These are phyloP conservation scores for Oceanodroma leucorhoa DNA, from an alignment of 2,797 vertebrate genomes.

Conservation along the genomic window DNA sequence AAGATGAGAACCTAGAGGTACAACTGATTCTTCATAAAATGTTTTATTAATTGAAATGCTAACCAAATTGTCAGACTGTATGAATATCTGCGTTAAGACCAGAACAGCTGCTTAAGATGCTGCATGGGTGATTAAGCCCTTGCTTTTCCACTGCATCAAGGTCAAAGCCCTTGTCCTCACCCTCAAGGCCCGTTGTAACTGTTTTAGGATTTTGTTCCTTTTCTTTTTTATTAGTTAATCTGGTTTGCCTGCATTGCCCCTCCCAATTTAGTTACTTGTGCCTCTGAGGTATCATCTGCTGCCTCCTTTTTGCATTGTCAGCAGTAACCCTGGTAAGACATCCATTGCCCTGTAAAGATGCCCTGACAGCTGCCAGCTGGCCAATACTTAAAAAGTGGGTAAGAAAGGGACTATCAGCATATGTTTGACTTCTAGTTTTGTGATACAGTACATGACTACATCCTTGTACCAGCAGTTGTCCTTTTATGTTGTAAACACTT, in stretches of 20 bases:
- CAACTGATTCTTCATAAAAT: not conserved
- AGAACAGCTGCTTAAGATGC: not conserved
- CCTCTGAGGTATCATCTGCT: not conserved
- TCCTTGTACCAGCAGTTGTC: not conserved
- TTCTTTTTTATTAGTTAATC: not conserved
- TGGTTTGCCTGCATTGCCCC: not conserved
- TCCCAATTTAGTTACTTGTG: not conserved
- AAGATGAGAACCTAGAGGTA: not conserved
- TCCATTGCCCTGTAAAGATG: not conserved
- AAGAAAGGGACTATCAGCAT: not conserved
- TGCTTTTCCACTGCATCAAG: not conserved
- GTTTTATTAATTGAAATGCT: constrained; percentile 22
- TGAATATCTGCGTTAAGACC: not conserved
- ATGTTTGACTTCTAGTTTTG: not conserved
- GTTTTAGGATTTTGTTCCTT: not conserved
- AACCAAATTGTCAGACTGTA: not conserved
- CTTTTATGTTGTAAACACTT: not conserved
- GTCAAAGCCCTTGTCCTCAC: not conserved
- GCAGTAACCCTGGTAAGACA: not conserved
- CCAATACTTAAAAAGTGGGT: not conserved
- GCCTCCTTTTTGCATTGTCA: not conserved
- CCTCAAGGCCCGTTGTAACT: not conserved
- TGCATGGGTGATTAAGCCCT: not conserved
- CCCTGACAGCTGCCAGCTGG: not conserved
- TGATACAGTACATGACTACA: not conserved